Percentiles rank a stretch among this genome's conserved stretches.
Evolutionary conservation across 2,113 vertebrate genomes (phyloP).

Genomic region (Dicentrarchus labrax): DNA sequence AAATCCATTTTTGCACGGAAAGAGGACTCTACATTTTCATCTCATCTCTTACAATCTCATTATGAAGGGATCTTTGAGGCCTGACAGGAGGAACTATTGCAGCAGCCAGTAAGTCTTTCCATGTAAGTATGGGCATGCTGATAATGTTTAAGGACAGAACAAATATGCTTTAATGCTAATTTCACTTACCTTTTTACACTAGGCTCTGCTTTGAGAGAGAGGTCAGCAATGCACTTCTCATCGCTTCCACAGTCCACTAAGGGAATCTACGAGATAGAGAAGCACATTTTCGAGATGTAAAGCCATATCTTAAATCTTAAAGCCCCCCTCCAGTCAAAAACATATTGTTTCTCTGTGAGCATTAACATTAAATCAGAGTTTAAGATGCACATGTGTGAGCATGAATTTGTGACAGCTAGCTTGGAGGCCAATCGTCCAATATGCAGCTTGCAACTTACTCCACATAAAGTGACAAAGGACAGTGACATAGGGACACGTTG

Average conservation of each 20-base stretch:
- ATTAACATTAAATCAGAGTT: too few relatives aligned
- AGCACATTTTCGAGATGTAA: not conserved
- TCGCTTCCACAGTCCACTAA: constrained; percentile 94
- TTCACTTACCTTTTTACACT: constrained; percentile 79
- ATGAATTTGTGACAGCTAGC: too few relatives aligned
- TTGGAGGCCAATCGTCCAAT: too few relatives aligned
- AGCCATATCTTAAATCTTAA: not conserved
- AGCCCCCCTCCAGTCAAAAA: not conserved
- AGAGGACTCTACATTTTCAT: not conserved
- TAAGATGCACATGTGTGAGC: too few relatives aligned
- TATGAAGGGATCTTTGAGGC: not conserved
- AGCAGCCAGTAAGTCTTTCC: not conserved
- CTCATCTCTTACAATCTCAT: not conserved
- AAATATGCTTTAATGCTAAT: not conserved
- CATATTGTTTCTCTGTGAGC: not conserved
- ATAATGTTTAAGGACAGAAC: not conserved
- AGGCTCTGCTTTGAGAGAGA: constrained; percentile 85
- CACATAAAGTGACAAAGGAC: too few relatives aligned
- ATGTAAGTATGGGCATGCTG: not conserved
- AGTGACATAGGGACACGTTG: too few relatives aligned
- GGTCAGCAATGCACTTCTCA: constrained; percentile 91
- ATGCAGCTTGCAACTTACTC: too few relatives aligned
- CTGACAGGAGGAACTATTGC: not conserved
- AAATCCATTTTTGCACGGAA: not conserved
- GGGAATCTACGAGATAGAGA: constrained; percentile 86